Conservation (phyloP, 2,113 vertebrate species). For the Peromyscus maniculatus region DNA sequence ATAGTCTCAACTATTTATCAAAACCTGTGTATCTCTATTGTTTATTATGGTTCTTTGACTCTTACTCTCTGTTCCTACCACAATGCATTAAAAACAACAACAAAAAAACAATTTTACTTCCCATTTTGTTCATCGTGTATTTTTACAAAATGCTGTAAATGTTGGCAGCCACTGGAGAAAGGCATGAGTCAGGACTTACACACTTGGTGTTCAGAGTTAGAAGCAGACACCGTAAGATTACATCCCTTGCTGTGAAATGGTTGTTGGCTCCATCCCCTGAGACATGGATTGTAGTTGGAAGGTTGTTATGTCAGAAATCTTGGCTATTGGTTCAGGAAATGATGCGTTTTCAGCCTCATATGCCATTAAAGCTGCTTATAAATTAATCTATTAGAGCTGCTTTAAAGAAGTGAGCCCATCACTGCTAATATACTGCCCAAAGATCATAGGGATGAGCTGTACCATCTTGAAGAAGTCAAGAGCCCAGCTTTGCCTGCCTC, state of each 20-base stretch:
- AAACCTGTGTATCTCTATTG: constrained; percentile 48
- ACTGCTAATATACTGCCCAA: neutral
- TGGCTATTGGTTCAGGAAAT: constrained; percentile 58
- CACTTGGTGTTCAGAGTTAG: neutral
- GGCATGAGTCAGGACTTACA: neutral
- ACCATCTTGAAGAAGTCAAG: neutral
- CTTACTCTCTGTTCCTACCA: constrained; percentile 8
- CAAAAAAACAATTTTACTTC: neutral
- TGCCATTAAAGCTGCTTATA: constrained; percentile 31
- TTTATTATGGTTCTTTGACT: neutral
- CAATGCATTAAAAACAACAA: neutral
- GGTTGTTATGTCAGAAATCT: constrained; percentile 6
- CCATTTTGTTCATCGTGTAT: constrained; percentile 4
- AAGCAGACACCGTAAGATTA: neutral
- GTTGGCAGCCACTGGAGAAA: neutral
- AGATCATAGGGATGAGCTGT: neutral
- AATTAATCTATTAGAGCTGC: constrained; percentile 32
- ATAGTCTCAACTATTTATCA: neutral
- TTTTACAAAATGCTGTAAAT: constrained; percentile 50
- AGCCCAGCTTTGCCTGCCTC: neutral
- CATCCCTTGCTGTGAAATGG: neutral
- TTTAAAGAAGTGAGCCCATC: neutral
- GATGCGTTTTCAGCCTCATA: constrained; percentile 39
- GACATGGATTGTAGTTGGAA: constrained; percentile 47
- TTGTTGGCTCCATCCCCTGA: neutral